phyloP scores from a whole-genome alignment of 2,888 invertebrate genomes.

The Chelonus formosanus region DNA sequence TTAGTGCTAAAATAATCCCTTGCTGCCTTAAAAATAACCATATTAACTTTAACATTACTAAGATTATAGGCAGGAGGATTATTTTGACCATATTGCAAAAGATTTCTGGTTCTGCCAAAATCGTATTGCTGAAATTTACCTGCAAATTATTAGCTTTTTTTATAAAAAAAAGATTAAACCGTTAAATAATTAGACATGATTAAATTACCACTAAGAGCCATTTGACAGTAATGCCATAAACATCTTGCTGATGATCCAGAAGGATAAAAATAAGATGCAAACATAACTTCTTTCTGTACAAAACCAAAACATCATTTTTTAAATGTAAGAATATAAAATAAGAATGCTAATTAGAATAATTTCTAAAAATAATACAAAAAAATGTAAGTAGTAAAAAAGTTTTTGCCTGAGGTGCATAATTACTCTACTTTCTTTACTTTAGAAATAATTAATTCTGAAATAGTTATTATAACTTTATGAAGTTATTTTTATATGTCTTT shows the following conservation, averaged over 20 bases:
- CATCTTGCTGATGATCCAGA: slow-evolving; percentile 78
- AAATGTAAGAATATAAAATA: not conserved
- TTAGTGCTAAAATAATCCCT: slow-evolving; percentile 34
- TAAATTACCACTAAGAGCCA: slow-evolving; percentile 44
- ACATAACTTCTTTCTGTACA: slow-evolving; percentile 6
- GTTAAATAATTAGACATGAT: not conserved
- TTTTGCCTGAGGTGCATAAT: too few relatives aligned
- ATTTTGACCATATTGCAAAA: slow-evolving; percentile 34
- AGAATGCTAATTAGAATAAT: not conserved
- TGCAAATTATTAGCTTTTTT: slow-evolving; percentile 37
- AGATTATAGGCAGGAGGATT: slow-evolving; percentile 38
- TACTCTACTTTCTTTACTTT: too few relatives aligned
- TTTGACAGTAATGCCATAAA: slow-evolving; percentile 74
- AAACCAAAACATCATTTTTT: slow-evolving; percentile 7
- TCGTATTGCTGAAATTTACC: slow-evolving; percentile 74
- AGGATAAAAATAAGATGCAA: slow-evolving; percentile 68
- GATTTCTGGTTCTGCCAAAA: slow-evolving; percentile 63
- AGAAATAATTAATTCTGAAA: too few relatives aligned
- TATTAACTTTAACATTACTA: slow-evolving; percentile 50
- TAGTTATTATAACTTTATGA: too few relatives aligned
- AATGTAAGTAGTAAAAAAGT: too few relatives aligned
- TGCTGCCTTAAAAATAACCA: slow-evolving; percentile 30
- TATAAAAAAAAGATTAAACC: not conserved
- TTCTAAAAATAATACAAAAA: too few relatives aligned
- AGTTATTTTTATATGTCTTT: too few relatives aligned